Evolutionary conservation across 1,140 invertebrate genomes (phyloP).

Genomic region (Brachionus manjavacas): DNA sequence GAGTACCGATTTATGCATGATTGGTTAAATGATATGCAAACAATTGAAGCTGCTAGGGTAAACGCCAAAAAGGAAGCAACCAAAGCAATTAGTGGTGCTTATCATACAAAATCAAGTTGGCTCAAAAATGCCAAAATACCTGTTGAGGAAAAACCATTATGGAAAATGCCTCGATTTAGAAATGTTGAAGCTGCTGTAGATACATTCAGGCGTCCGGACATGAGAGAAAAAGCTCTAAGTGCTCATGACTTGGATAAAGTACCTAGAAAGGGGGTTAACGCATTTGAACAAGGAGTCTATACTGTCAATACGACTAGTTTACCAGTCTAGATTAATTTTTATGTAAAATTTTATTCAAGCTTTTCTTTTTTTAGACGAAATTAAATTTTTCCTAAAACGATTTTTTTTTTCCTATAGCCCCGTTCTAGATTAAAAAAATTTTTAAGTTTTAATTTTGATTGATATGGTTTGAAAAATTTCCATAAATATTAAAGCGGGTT

Average conservation of each 20-base stretch:
- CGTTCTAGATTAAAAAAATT: neutral
- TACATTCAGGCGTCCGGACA: neutral
- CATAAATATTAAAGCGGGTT: too few species aligned
- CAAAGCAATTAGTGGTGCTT: slow-evolving; percentile 30
- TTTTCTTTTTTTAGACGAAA: neutral
- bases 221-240: slow-evolving; percentile 1
- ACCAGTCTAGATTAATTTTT: neutral
- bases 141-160: slow-evolving; percentile 37
- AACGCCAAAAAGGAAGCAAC: slow-evolving; percentile 8
- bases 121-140: slow-evolving; percentile 40
- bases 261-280: slow-evolving; percentile 27
- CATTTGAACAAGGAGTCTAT: slow-evolving; percentile 37
- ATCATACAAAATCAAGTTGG: slow-evolving; percentile 39
- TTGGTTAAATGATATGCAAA: slow-evolving; percentile 37
- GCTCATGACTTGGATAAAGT: slow-evolving; percentile 27
- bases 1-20: slow-evolving; percentile 27
- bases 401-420: neutral
- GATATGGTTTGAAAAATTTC: too few species aligned
- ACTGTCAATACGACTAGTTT: slow-evolving; percentile 32
- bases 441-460: neutral
- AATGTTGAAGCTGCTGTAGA: slow-evolving; percentile 23
- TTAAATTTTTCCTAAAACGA: neutral
- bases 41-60: neutral
- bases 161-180: slow-evolving; percentile 40
- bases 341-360: neutral